Evolutionary conservation across 2,797 vertebrate species (phyloP), one percentile per base, ranked within the genome.

Genomic region (Acanthurus lineatus): DNA sequence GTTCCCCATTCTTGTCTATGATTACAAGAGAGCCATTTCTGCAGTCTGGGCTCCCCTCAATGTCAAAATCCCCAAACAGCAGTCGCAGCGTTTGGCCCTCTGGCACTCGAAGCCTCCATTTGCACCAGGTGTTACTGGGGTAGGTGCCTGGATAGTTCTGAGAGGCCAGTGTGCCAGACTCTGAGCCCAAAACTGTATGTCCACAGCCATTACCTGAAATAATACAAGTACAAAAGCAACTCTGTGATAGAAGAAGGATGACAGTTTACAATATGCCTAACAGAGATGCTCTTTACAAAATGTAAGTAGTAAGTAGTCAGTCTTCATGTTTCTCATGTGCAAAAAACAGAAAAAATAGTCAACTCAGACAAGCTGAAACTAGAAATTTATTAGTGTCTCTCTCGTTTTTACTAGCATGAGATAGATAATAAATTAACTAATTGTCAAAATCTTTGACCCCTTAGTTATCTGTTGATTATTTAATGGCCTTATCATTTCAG

Each of bases 61-160:
- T 80, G 86, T 97, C 96, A 63, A 97, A 94, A 72, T 97, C 97
- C 12, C 96, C 96, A 0, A 97, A 96, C n/a, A 90, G 88, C 68
- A 97, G 89, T 14, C 83, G 90, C 6, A 97, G 92, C 14, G 77
- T 93, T 59, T 88, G 92, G 11, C 94, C 95, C 1, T 82, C 72
- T 0, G 94, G 87, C 4, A 94, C 93, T 0, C 60, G 92, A 9
- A 97, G 90, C 86, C 0, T 90, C 97, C 96, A 97, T 64, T 76
- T 88, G 49, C 97, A 97, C 73, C 82, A 81, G 4, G 92, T 91
- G 92, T 96, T 93, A 75, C 96, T 96, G 62, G 97, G 96, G 79
- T 97, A 97, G 0, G 97, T 97, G 77, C 96, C 95, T 0, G 97
- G 97, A 76, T 96, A 97, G 93, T 96, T 96, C 85, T 89, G 94